Conservation (phyloP, 2,888 invertebrate genomes). For the Allophyes oxyacanthae region DNA sequence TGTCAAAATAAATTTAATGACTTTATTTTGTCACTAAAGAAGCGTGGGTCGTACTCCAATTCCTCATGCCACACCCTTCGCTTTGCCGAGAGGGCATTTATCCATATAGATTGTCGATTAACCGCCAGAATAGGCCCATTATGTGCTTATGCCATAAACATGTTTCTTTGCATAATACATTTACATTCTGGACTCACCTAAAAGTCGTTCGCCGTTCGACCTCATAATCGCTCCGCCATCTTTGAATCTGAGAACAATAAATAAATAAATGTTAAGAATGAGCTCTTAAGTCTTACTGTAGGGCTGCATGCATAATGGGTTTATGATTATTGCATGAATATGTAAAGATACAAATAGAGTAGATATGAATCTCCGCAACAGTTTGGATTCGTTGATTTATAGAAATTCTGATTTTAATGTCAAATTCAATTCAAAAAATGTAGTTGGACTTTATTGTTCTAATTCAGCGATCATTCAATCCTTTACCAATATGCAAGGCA, state of each 20-base stretch:
- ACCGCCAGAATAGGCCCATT: constrained; percentile 70
- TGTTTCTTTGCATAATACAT: constrained; percentile 66
- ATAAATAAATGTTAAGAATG: constrained; percentile 49
- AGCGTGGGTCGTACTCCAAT: constrained; percentile 76
- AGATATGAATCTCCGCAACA: constrained; percentile 7
- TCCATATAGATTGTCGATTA: constrained; percentile 76
- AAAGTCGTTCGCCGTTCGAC: constrained; percentile 69
- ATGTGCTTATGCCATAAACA: constrained; percentile 63
- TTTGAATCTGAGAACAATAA: constrained; percentile 78
- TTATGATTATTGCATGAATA: constrained; percentile 35
- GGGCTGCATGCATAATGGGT: constrained; percentile 16
- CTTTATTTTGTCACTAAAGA: constrained; percentile 66
- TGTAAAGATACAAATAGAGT: constrained; percentile 12
- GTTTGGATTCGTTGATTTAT: neutral
- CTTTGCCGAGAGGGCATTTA: constrained; percentile 60
- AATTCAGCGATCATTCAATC: too few relatives aligned
- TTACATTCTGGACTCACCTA: constrained; percentile 80
- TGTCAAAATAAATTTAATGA: constrained; percentile 77
- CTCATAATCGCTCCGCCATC: constrained; percentile 83
- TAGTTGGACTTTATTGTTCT: too few relatives aligned
- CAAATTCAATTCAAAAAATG: neutral
- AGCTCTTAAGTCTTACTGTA: constrained; percentile 13
- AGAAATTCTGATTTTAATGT: constrained; percentile 1
- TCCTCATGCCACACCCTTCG: constrained; percentile 75
- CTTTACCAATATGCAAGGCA: too few relatives aligned